phyloP scores from a whole-genome alignment of 2,113 vertebrate species.

The Clarias macrocephalus region DNA sequence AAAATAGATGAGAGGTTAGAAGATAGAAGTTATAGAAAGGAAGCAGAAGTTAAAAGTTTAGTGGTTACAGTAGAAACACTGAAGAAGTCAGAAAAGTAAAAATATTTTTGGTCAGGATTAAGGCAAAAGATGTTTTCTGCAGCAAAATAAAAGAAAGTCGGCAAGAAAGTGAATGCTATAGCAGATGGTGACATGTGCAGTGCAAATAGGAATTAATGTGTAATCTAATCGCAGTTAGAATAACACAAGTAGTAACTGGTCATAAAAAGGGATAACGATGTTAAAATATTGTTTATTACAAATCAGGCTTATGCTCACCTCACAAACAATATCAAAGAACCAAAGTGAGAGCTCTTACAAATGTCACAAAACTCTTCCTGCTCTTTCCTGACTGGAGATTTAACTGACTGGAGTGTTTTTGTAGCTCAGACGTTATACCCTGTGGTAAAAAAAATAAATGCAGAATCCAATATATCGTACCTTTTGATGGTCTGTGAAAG shows the following conservation, averaged over 20 bases:
- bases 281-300: neutral
- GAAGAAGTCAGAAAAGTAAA: neutral
- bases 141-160: neutral
- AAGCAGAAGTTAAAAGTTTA: slow-evolving; percentile 28
- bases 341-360: neutral
- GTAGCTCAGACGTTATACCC: neutral
- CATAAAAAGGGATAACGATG: neutral
- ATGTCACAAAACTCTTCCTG: neutral
- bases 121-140: neutral
- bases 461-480: slow-evolving; percentile 62
- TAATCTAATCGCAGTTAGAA: neutral
- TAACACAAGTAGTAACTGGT: neutral
- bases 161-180: neutral
- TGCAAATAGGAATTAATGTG: neutral
- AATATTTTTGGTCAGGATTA: neutral
- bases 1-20: slow-evolving; percentile 33
- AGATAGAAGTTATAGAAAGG: slow-evolving; percentile 17
- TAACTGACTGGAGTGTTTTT: neutral
- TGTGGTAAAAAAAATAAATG: neutral
- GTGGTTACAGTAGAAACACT: slow-evolving; percentile 23
- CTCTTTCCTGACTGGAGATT: neutral
- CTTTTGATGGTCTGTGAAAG: slow-evolving; percentile 93
- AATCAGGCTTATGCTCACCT: neutral
- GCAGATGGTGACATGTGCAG: slow-evolving; percentile 16
- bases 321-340: neutral